Evolutionary conservation across 2,888 invertebrate species (phyloP), one percentile per base, ranked within the genome.

Genomic region (Myathropa florea): DNA sequence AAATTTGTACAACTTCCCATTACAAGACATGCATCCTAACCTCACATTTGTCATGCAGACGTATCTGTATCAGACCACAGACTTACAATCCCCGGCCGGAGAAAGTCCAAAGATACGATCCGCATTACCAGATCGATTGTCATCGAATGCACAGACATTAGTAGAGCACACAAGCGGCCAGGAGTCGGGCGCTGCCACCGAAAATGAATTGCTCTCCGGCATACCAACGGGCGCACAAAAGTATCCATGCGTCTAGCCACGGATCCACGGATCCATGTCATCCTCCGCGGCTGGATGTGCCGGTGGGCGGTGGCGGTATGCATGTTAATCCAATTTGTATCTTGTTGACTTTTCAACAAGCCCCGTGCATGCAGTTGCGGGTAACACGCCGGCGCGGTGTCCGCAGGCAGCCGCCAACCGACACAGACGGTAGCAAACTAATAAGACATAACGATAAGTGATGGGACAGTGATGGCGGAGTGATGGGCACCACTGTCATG

Each of bases 321-420:
- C 75, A 79, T 86, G 83, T 86, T 83, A 83, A 86, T 86, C 78
- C 86, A 86, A 86, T 86, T 86, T 86, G 86, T 86, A 78, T 67
- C 78, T 86, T 75, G 83, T 79, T 83, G 78, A 71, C 83, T 86
- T 65, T 79, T 76, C 68, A 76, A 83, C 86, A 83, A 79, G 73
- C 10, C 64, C 53, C 28, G 55, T 33, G 80, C 67, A 28, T 33
- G 80, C 67, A 28, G 63, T 57, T 21, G 33, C 60, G 55, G 39
- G 53, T 53, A 33, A 9, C 26, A 63, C 59, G 36, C 21, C 36
- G 21, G 60, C 36, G 12, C n/a, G n/a, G n/a, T n/a, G n/a, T n/a
- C n/a, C n/a, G n/a, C n/a, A n/a, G n/a, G n/a, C n/a, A n/a, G 77
- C 70, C 24, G 28, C n/a, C 26, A 21, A 6, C 55, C 33, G 18